Evolutionary conservation across 2,113 vertebrate species (phyloP).

Genomic region (Burhinus oedicnemus): DNA sequence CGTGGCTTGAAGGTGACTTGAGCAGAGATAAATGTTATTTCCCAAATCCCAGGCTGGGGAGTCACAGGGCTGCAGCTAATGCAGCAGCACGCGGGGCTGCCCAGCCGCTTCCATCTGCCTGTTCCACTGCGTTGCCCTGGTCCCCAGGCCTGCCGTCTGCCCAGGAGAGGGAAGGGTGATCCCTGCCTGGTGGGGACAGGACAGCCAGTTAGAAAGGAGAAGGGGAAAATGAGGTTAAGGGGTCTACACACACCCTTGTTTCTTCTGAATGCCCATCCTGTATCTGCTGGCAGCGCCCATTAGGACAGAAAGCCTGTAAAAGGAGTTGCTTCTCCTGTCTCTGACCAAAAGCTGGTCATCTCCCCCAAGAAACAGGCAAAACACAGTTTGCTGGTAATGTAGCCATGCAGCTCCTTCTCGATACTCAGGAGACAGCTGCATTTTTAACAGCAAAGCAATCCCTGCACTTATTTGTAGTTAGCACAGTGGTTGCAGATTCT

Average conservation of each 20-base stretch:
- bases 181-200: neutral
- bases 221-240: neutral
- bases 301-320: neutral
- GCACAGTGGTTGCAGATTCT: neutral
- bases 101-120: fast-evolving
- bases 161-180: neutral
- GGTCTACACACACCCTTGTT: neutral
- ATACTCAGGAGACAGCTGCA: neutral
- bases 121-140: fast-evolving
- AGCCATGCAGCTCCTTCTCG: neutral
- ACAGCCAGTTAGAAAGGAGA: neutral
- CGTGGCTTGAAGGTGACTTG: neutral
- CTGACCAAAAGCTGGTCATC: neutral
- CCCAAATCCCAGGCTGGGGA: neutral
- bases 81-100: fast-evolving
- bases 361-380: neutral
- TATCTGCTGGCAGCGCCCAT: fast-evolving
- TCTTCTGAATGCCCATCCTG: neutral
- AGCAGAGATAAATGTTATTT: neutral
- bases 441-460: neutral
- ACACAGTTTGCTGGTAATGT: neutral
- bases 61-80: neutral
- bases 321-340: neutral
- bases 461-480: neutral
- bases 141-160: neutral